Percentiles rank a stretch among this genome's conserved stretches.
Evolutionary conservation across 1,140 invertebrate genomes (phyloP).

Genomic region (Hycleus phaleratus): DNA sequence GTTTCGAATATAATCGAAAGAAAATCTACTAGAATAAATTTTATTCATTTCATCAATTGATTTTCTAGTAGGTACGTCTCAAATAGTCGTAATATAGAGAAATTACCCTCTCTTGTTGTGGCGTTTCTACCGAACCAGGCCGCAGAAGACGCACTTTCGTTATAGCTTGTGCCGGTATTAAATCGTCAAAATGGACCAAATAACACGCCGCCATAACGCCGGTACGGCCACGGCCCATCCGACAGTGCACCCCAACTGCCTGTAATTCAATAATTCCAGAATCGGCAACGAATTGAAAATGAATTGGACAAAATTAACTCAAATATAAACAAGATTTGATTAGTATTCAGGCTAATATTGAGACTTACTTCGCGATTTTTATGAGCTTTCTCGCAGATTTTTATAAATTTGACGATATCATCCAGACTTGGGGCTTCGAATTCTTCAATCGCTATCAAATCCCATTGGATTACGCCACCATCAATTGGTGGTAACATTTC

Average conservation of each 20-base stretch:
- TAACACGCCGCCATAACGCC: slow-evolving; percentile 65
- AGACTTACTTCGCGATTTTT: slow-evolving; percentile 23
- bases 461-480: slow-evolving; percentile 35
- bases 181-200: slow-evolving; percentile 51
- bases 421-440: slow-evolving; percentile 56
- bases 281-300: neutral
- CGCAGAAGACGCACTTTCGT: slow-evolving; percentile 50
- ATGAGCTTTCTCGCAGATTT: slow-evolving; percentile 45
- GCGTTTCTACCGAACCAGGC: slow-evolving; percentile 61
- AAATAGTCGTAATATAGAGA: slow-evolving; percentile 52
- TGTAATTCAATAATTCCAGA: slow-evolving; percentile 30
- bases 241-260: slow-evolving; percentile 61
- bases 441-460: slow-evolving; percentile 57
- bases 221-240: slow-evolving; percentile 58
- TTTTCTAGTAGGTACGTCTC: slow-evolving; percentile 29
- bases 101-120: slow-evolving; percentile 55
- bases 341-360: neutral
- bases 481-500: slow-evolving; percentile 52
- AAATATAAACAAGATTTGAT: neutral
- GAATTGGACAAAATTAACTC: slow-evolving; percentile 1
- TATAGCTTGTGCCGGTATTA: slow-evolving; percentile 55
- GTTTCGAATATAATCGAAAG: no score
- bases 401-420: slow-evolving; percentile 60
- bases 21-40: no score
- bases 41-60: no score